These are phyloP conservation scores for Ariolimax columbianus DNA, from an alignment of 2,888 invertebrate species.

Conservation along the genomic window DNA sequence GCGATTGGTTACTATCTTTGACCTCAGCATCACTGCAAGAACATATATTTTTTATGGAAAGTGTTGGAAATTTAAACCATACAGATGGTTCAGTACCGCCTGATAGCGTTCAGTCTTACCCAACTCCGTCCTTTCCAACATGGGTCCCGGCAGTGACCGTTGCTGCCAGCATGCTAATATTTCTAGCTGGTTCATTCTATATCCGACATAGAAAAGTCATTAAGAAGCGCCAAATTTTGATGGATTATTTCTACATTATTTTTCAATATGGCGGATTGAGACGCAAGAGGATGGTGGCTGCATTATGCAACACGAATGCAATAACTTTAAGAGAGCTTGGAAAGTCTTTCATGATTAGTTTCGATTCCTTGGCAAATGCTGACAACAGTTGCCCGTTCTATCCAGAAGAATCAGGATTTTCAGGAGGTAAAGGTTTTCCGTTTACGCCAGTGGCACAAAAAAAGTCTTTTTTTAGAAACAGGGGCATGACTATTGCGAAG, in stretches of 20 bases:
- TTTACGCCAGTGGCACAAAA: not conserved
- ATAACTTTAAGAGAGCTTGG: slow-evolving; percentile 53
- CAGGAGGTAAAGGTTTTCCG: not conserved
- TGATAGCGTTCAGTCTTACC: not conserved
- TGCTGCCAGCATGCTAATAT: slow-evolving; percentile 49
- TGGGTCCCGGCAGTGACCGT: slow-evolving; percentile 54
- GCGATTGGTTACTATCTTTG: not conserved
- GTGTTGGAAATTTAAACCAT: not conserved
- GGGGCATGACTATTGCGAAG: slow-evolving; percentile 14
- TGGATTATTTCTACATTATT: slow-evolving; percentile 54
- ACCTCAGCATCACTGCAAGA: not conserved
- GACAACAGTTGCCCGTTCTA: slow-evolving; percentile 51
- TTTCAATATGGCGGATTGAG: slow-evolving; percentile 50
- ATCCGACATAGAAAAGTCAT: slow-evolving; percentile 50
- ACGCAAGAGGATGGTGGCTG: slow-evolving; percentile 52
- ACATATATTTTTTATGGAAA: slow-evolving; percentile 25
- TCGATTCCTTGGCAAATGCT: slow-evolving; percentile 41
- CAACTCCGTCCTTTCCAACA: slow-evolving; percentile 30
- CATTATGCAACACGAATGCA: slow-evolving; percentile 54
- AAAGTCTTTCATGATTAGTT: slow-evolving; percentile 53
- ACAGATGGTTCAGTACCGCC: not conserved
- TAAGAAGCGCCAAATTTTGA: slow-evolving; percentile 53
- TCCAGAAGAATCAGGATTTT: slow-evolving; percentile 30
- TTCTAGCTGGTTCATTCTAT: slow-evolving; percentile 54
- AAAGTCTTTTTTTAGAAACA: slow-evolving; percentile 37